These are phyloP conservation scores for Suncus etruscus DNA, from an alignment of 2,113 vertebrate genomes.

Conservation along the genomic window DNA sequence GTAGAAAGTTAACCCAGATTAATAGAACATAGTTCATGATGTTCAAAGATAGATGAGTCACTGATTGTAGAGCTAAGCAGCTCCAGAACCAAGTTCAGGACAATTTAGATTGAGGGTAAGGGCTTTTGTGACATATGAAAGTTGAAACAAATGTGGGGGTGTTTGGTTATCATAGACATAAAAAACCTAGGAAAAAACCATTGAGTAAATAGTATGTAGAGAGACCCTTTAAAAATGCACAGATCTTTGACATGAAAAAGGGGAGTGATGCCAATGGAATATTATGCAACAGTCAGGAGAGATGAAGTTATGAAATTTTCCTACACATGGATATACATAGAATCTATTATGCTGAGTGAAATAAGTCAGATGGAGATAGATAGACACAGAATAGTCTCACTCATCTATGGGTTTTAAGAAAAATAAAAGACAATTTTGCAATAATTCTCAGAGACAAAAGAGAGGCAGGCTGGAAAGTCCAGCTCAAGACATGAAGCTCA, in stretches of 20 bases:
- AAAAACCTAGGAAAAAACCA: not conserved
- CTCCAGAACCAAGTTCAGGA: not conserved
- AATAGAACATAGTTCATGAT: not conserved
- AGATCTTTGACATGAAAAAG: not conserved
- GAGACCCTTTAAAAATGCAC: not conserved
- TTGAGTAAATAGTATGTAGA: not conserved
- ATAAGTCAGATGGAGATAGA: too few relatives aligned
- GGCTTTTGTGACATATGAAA: not conserved
- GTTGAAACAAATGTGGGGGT: not conserved
- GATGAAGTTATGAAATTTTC: too few relatives aligned
- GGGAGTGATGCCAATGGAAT: too few relatives aligned
- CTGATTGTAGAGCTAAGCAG: not conserved
- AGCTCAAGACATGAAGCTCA: too few relatives aligned
- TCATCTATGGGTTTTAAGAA: too few relatives aligned
- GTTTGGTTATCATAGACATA: not conserved
- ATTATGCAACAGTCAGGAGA: too few relatives aligned
- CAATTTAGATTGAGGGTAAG: not conserved
- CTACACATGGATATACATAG: too few relatives aligned
- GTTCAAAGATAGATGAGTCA: not conserved
- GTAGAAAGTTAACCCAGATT: not conserved
- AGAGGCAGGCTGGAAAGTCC: too few relatives aligned
- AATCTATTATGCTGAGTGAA: too few relatives aligned
- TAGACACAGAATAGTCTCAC: too few relatives aligned
- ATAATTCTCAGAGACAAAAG: too few relatives aligned
- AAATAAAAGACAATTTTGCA: too few relatives aligned